These are phyloP conservation scores for Merluccius polli DNA, from an alignment of 2,797 vertebrate species.

Conservation along the genomic window DNA sequence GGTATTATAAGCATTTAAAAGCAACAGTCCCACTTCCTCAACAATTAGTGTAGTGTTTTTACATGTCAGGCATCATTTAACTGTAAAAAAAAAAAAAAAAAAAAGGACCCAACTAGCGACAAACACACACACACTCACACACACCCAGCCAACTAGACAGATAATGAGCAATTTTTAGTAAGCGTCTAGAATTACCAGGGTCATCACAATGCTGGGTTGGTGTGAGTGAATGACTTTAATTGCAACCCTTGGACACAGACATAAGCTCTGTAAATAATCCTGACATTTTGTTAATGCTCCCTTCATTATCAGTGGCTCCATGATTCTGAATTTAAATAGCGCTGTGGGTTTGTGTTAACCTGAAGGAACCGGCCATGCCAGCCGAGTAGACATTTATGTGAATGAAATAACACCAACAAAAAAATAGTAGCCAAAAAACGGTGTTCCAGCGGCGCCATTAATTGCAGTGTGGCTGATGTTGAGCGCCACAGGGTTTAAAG, in stretches of 20 bases:
- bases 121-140: slow-evolving; percentile 32
- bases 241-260: slow-evolving; percentile 53
- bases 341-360: slow-evolving; percentile 40
- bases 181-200: slow-evolving; percentile 50
- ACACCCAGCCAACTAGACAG: slow-evolving; percentile 43
- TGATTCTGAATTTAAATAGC: slow-evolving; percentile 44
- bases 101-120: slow-evolving; percentile 28
- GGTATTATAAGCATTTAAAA: slow-evolving; percentile 23
- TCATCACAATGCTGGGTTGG: slow-evolving; percentile 44
- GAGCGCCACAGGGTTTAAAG: slow-evolving; percentile 40
- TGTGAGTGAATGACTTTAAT: slow-evolving; percentile 52
- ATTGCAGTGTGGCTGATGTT: slow-evolving; percentile 48
- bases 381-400: slow-evolving; percentile 38
- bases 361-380: slow-evolving; percentile 27
- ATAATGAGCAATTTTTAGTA: slow-evolving; percentile 57
- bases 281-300: slow-evolving; percentile 50
- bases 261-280: slow-evolving; percentile 47
- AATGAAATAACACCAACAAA: slow-evolving; percentile 51
- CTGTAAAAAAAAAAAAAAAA: not conserved
- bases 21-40: slow-evolving; percentile 14
- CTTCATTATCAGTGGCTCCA: slow-evolving; percentile 51
- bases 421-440: slow-evolving; percentile 41
- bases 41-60: slow-evolving; percentile 24
- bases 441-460: slow-evolving; percentile 52
- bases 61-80: slow-evolving; percentile 21